Evolutionary conservation across 2,888 invertebrate species (phyloP).

Genomic region (Theristus sp.): DNA sequence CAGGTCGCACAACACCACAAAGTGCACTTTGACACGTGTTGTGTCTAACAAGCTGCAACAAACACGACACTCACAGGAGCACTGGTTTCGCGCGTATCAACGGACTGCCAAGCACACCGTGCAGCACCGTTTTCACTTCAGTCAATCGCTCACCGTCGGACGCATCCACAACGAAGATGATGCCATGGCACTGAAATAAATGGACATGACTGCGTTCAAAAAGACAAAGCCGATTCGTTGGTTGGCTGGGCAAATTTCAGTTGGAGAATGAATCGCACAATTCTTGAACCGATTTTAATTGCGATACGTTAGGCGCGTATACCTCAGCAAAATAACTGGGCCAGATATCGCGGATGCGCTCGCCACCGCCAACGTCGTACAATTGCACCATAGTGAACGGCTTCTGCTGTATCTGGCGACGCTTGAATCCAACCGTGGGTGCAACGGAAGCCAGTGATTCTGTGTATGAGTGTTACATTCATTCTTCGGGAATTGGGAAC

Average conservation of each 20-base stretch:
- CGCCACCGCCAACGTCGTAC: conserved; percentile 66
- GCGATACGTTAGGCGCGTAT: too few relatives aligned
- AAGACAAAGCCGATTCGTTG: too few relatives aligned
- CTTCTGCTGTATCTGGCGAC: conserved; percentile 48
- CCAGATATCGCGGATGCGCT: conserved; percentile 63
- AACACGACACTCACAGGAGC: conserved; percentile 46
- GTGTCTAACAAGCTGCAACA: too few relatives aligned
- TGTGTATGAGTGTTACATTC: too few relatives aligned
- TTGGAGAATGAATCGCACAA: too few relatives aligned
- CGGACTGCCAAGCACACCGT: conserved; percentile 51
- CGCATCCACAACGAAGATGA: conserved; percentile 66
- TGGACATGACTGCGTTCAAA: too few relatives aligned
- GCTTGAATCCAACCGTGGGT: conserved; percentile 67
- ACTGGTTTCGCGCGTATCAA: conserved; percentile 65
- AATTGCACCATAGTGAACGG: conserved; percentile 48
- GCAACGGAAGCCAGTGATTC: conserved; percentile 22
- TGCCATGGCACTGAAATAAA: conserved; percentile 45
- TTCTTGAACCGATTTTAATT: too few relatives aligned
- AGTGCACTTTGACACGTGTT: too few relatives aligned
- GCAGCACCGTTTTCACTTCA: conserved; percentile 49
- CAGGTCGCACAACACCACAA: too few relatives aligned
- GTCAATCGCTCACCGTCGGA: conserved; percentile 50
- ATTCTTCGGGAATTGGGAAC: too few relatives aligned
- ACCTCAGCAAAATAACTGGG: conserved; percentile 57
- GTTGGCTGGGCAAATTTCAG: too few relatives aligned